Base-by-base conservation (phyloP, 2,888 invertebrate genomes). In the Agrotis ipsilon region DNA sequence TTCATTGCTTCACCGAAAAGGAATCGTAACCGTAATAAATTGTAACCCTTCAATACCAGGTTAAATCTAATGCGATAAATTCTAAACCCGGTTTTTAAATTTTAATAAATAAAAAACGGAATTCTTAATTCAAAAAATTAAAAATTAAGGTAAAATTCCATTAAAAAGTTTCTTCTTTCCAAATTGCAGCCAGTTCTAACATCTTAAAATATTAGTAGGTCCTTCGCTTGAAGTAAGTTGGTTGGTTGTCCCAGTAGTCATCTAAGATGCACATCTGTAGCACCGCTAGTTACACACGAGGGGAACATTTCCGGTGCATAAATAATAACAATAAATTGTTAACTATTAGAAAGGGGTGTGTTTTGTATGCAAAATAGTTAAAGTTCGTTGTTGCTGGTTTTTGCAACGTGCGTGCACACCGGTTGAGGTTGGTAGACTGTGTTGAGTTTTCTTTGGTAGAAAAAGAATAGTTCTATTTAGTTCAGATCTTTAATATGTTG, bases 311-410 rank as follows among this genome's bases (percentile, higher is more conserved):
- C 90, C 91, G 89, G 89, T 90, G 85, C 87, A 88, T 88, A 88
- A 88, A 90, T 90, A 91, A 90, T 90, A 92, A 92, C 88, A 92
- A 92, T 90, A 91, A 88, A 88, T 88, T 82, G 83, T 86, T 87
- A 88, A 84, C 84, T 80, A 87, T 89, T 87, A 85, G 81, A 73
- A 80, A 85, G 87, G 92, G 93, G 91, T 89, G 90, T 86, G 81
- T 75, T 80, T 64, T 82, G 87, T 93, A 94, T 94, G 93, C 93
- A 93, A 93, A 93, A 92, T 87, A 92, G 90, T 84, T 86, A 69
- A 76, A 75, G 68, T 84, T 76, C 74, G 73, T 57, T 64, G 72
- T 81, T 78, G 60, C 55, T 75, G 60, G 68, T 79, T 77, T 82
- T 79, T 75, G 71, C 74, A 67, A 75, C 59, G 73, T 70, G 69